Conservation (phyloP, 2,797 vertebrate genomes). For the Yasuhikotakia modesta region DNA sequence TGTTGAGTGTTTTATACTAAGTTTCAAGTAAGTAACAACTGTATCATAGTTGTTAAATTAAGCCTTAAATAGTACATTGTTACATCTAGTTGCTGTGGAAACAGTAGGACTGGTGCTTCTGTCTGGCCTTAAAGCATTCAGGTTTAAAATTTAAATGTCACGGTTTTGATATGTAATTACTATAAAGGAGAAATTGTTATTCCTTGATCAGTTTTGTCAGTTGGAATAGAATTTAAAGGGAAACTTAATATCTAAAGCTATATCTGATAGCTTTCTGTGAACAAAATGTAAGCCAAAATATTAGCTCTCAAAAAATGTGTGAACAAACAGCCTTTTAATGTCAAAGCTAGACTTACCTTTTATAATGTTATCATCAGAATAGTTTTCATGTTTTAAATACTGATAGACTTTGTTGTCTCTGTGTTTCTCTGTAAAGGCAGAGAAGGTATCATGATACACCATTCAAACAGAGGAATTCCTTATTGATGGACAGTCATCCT, state of each 20-base stretch:
- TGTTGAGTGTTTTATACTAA: conserved; percentile 69
- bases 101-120: conserved; percentile 68
- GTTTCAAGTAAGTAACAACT: conserved; percentile 78
- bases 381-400: neutral
- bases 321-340: neutral
- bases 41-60: conserved; percentile 79
- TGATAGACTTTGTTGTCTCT: neutral
- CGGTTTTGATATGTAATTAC: neutral
- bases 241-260: too few relatives aligned
- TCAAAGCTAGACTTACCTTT: neutral
- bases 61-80: conserved; percentile 78
- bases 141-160: conserved; percentile 27
- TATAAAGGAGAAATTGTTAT: neutral
- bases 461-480: conserved; percentile 83
- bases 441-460: conserved; percentile 83
- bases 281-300: too few relatives aligned
- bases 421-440: conserved; percentile 78
- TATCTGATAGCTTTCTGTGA: too few relatives aligned
- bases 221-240: neutral
- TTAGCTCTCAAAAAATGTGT: neutral
- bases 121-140: conserved; percentile 19
- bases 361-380: neutral
- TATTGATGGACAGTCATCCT: conserved; percentile 95
- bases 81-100: conserved; percentile 79
- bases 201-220: neutral